Percentiles rank a stretch among this genome's conserved stretches.
phyloP scores from a whole-genome alignment of 2,888 invertebrate genomes.

The Drosophila tanythrix region DNA sequence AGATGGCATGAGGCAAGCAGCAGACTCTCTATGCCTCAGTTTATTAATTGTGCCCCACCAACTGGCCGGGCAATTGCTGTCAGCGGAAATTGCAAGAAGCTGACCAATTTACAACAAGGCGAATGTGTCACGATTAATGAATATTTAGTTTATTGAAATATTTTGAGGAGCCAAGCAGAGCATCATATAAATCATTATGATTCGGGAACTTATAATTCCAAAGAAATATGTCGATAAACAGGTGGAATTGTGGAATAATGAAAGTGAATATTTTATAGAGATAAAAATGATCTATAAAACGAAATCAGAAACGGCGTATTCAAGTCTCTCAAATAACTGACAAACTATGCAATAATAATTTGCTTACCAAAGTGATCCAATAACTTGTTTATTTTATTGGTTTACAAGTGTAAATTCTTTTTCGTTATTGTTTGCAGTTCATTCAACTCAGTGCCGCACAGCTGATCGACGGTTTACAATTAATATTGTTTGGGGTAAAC shows the following conservation, averaged over 20 bases:
- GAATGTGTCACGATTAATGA: conserved; percentile 42
- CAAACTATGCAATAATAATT: neutral
- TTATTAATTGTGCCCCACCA: conserved; percentile 50
- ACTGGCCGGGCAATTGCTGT: conserved; percentile 60
- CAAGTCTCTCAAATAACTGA: neutral
- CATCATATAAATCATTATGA: neutral
- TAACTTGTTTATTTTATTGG: neutral
- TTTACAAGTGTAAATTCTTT: neutral
- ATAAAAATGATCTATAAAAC: neutral
- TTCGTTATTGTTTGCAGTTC: conserved; percentile 17
- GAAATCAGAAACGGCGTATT: neutral
- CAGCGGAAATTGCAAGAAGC: conserved; percentile 63
- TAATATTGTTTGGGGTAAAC: conserved; percentile 20
- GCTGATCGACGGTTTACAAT: conserved; percentile 40
- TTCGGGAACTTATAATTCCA: neutral
- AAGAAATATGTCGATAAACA: neutral
- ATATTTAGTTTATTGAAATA: neutral
- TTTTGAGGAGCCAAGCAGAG: neutral
- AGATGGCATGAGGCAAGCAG: conserved; percentile 54
- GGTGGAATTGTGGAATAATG: neutral
- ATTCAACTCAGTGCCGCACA: conserved; percentile 36
- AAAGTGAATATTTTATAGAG: neutral
- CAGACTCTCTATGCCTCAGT: conserved; percentile 29
- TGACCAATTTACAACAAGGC: conserved; percentile 17
- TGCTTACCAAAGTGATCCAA: neutral